Conservation (phyloP, 2,888 invertebrate species). For the Meteorus colon region DNA sequence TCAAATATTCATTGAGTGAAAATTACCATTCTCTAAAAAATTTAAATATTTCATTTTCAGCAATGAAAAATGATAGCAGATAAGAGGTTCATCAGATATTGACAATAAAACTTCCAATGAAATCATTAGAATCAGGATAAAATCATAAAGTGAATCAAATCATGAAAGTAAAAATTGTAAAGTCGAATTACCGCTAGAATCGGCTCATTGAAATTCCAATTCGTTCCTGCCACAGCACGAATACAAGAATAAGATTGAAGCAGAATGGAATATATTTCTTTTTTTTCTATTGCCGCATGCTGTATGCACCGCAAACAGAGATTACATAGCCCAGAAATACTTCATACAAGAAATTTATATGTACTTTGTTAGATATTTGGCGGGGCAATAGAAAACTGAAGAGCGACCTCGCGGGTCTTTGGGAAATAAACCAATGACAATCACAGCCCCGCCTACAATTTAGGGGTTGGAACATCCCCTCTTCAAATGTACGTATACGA, state of each 20-base stretch:
- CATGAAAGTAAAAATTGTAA: neutral
- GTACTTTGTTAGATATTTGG: conserved; percentile 7
- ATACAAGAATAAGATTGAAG: conserved; percentile 13
- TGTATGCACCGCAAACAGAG: conserved; percentile 26
- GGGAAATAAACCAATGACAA: conserved; percentile 39
- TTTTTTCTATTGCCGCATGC: neutral
- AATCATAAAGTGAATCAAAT: no score
- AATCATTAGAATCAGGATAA: no score
- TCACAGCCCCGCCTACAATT: conserved; percentile 62
- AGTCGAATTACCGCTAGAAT: neutral
- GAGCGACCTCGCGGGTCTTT: conserved; percentile 44
- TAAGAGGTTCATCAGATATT: no score
- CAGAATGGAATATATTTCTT: conserved; percentile 33
- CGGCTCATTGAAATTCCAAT: conserved; percentile 14
- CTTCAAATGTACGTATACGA: conserved; percentile 48
- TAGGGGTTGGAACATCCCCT: conserved; percentile 56
- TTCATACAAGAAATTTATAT: conserved; percentile 34
- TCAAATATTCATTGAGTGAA: no score
- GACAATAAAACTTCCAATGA: no score
- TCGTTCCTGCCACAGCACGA: conserved; percentile 14
- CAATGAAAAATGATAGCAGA: no score
- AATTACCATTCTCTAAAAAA: no score
- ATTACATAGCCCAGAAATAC: conserved; percentile 38
- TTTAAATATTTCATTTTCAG: no score
- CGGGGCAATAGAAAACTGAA: conserved; percentile 17